Evolutionary conservation across 2,113 vertebrate species (phyloP).

Genomic region (Cynoglossus semilaevis): DNA sequence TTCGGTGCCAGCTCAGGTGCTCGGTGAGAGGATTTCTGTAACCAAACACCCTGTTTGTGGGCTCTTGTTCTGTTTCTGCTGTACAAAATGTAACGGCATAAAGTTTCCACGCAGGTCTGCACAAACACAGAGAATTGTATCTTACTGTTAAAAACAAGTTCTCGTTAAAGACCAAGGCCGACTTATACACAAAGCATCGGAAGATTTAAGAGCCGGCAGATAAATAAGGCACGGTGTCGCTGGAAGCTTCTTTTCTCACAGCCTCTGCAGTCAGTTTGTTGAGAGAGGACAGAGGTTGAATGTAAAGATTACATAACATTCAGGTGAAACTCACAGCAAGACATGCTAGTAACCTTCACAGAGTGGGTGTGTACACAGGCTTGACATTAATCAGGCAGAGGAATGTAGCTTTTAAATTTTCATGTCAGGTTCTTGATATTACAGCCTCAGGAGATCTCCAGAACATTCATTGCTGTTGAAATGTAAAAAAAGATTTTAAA

Average conservation of each 20-base stretch:
- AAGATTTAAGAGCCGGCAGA: slow-evolving; percentile 1
- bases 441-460: not conserved
- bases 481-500: not conserved
- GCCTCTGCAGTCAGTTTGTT: no score
- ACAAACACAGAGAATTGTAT: not conserved
- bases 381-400: slow-evolving; percentile 16
- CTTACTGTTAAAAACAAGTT: not conserved
- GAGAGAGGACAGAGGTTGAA: slow-evolving; percentile 4
- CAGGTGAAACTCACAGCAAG: not conserved
- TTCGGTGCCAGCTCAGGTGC: not conserved
- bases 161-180: no score
- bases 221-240: not conserved
- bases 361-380: not conserved
- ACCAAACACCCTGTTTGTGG: not conserved
- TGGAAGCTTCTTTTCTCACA: slow-evolving; percentile 11
- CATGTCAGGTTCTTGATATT: not conserved
- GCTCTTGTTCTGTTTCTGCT: not conserved
- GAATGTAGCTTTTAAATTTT: not conserved
- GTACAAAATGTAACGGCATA: not conserved
- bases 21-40: not conserved
- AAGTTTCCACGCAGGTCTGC: not conserved
- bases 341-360: not conserved
- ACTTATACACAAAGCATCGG: no score
- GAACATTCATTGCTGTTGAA: not conserved
- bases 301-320: slow-evolving; percentile 22